Percentiles rank a stretch among this genome's conserved stretches.
Conservation (phyloP, 1,140 invertebrate species). For the Ceratoteleas bidentatus region DNA sequence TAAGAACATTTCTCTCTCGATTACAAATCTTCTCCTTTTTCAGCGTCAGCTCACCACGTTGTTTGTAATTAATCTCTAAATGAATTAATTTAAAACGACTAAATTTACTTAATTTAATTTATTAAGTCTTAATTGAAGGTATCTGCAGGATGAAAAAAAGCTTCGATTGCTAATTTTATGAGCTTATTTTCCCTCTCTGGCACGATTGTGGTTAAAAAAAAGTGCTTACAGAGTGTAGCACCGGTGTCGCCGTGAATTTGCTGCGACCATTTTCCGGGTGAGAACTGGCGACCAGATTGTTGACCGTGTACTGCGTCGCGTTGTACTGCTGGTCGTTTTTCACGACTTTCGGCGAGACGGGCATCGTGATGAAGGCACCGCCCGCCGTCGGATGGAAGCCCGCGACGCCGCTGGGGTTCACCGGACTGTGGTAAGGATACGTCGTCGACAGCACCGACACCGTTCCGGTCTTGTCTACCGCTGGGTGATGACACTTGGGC, state of each 20-base stretch:
- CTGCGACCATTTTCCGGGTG: conserved; percentile 77
- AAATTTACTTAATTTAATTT: too few species aligned
- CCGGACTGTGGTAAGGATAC: conserved; percentile 86
- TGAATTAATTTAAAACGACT: too few species aligned
- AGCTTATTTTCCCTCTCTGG: too few species aligned
- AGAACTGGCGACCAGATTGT: conserved; percentile 75
- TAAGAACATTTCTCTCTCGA: too few species aligned
- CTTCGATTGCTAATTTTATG: too few species aligned
- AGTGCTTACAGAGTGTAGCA: conserved; percentile 75
- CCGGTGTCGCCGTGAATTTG: conserved; percentile 77
- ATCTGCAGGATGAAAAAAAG: too few species aligned
- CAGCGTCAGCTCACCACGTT: too few species aligned
- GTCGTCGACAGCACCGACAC: conserved; percentile 79
- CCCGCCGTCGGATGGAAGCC: conserved; percentile 92
- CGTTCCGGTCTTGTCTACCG: conserved; percentile 75
- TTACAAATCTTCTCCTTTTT: too few species aligned
- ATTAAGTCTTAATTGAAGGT: too few species aligned
- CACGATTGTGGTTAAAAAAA: too few species aligned
- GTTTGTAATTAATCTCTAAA: too few species aligned
- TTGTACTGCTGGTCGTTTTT: conserved; percentile 78
- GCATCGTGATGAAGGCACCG: conserved; percentile 93
- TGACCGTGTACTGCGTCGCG: conserved; percentile 77
- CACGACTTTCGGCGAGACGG: conserved; percentile 84
- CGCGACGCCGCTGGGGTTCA: conserved; percentile 89
- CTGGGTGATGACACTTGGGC: conserved; percentile 79